Evolutionary conservation across 1,140 invertebrate species (phyloP), one percentile per base, ranked within the genome.

Genomic region (Teleopsis dalmanni): DNA sequence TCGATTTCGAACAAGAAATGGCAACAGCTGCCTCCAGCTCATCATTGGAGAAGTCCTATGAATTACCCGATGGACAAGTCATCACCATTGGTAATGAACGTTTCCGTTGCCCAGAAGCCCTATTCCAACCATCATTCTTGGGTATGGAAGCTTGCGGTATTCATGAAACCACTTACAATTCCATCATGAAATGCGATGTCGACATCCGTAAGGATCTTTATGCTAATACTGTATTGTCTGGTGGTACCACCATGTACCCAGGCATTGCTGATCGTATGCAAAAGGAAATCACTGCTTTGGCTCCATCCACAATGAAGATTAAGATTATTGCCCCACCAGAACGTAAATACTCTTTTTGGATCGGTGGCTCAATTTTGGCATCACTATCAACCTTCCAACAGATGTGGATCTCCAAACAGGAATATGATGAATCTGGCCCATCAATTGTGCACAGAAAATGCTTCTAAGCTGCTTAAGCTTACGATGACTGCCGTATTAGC

Each of bases 1-100:
- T 93, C 22, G 91, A 94, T 76, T 94, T 93, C 70, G 91, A 95
- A 75, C 89, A 93, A 75, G 91, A 95, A 77, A 95, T 95, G 91
- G 86, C 85, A 60, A 92, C 88, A 49, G 88, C 89, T 54, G 87
- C 89, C 51, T 82, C 85, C 57, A 88, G 85, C 62, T 88, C 82
- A 56, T 89, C 87, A 7, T 75, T 93, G 58, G 88, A 91, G 72
- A 91, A 91, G 73, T 83, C 79, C 48, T 91, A 91, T 61, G 87
- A 91, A 72, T 78, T 91, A 55, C 88, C 86, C 67, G 88, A 88
- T 75, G 88, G 84, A 59, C 88, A 89, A 74, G 88, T 94, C 57
- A 91, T 94, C 75, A 94, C 89, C 68, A 93, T 95, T 67, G 91
- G 91, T 52, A 92, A 92, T 76, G 91, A 94, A 73, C 77, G 91